Conservation (phyloP, 1,140 invertebrate species). For the Drosophila bocqueti region DNA sequence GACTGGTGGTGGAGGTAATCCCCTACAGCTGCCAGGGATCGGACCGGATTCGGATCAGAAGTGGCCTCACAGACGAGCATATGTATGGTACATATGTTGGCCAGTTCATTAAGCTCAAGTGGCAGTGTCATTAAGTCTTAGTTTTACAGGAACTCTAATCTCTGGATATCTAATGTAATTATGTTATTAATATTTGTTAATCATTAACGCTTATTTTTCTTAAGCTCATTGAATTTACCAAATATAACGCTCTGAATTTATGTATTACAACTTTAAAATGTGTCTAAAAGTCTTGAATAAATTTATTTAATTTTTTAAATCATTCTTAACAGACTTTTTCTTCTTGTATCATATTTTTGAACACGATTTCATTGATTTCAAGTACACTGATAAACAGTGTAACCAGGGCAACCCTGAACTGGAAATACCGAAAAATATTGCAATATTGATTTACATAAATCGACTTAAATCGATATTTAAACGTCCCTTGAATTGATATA, state of each 20-base stretch:
- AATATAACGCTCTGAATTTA: not conserved
- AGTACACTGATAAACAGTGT: no score
- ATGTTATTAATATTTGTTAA: not conserved
- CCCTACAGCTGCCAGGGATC: constrained; percentile 13
- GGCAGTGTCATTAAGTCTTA: not conserved
- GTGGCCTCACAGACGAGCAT: not conserved
- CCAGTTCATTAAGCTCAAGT: constrained; percentile 5
- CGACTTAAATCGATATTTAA: no score
- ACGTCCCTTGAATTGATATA: no score
- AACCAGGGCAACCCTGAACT: no score
- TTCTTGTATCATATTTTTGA: no score
- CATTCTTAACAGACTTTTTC: no score
- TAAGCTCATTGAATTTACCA: not conserved
- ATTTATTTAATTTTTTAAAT: no score
- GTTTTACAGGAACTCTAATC: not conserved
- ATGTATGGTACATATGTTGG: constrained; percentile 3
- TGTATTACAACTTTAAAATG: not conserved
- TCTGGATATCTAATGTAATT: not conserved
- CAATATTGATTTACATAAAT: no score
- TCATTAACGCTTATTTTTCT: not conserved
- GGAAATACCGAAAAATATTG: no score
- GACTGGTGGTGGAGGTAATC: not conserved
- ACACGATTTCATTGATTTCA: no score
- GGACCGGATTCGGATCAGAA: constrained; percentile 6
- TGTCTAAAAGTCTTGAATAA: no score